These are phyloP conservation scores for Urocynchramus pylzowi DNA, from an alignment of 2,113 vertebrate genomes.

Conservation along the genomic window DNA sequence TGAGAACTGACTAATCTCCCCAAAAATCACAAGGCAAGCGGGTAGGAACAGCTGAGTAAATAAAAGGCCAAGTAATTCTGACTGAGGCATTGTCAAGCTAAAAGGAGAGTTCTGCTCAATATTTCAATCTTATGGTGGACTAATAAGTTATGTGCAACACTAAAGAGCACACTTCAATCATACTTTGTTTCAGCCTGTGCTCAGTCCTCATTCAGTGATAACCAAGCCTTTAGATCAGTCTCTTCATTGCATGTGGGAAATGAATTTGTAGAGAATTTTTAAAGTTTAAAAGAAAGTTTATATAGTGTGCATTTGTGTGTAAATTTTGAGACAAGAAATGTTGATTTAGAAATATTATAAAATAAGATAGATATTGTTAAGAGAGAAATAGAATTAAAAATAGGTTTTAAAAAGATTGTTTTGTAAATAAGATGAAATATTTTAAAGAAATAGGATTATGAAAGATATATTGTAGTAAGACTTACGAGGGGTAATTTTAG, in stretches of 20 bases:
- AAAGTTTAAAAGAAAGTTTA: background rate
- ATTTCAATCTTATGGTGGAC: rapidly evolving
- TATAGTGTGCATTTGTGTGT: background rate
- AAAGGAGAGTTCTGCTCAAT: background rate
- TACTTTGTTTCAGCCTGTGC: background rate
- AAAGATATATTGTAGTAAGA: background rate
- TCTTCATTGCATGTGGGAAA: background rate
- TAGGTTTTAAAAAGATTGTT: background rate
- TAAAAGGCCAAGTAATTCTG: background rate
- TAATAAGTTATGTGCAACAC: background rate
- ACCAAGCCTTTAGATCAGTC: background rate
- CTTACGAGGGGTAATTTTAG: background rate
- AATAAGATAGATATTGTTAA: background rate
- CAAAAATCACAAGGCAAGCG: background rate
- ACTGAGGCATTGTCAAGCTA: background rate
- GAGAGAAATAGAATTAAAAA: background rate
- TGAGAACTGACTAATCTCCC: background rate
- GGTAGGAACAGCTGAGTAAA: background rate
- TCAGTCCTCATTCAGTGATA: background rate
- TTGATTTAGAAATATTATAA: background rate
- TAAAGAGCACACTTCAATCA: background rate
- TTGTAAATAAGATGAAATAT: background rate
- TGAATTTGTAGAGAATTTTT: background rate
- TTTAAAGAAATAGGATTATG: background rate
- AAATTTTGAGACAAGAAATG: background rate